Evolutionary conservation across 2,888 invertebrate genomes (phyloP), one percentile per base, ranked within the genome.

Genomic region (Zonitis immaculata): DNA sequence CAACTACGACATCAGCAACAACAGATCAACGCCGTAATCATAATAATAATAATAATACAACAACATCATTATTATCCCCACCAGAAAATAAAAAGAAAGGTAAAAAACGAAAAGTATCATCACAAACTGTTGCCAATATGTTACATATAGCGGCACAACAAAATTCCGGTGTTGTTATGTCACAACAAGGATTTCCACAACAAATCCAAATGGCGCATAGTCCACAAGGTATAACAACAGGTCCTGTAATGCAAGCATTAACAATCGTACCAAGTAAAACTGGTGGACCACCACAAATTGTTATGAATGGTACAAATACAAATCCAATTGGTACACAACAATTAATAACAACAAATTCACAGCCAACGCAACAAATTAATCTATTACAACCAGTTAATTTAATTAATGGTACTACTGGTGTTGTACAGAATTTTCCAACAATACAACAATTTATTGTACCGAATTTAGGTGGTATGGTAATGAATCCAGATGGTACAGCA

Each of bases 391-490:
- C 91, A 0, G 88, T 91, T 27, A 91, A 91, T 76, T 76, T 91
- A 58, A 81, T 90, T 54, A 89, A 89, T 50, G 83, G 85, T 45
- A 78, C 84, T 0, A 81, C 84, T 28, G 82, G 84, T 4, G 83
- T 87, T 53, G 84, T 88, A 60, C 85, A 87, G 46, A 88, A 88
- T 69, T 87, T 88, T 70, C 88, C 88, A 0, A 84, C 87, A 0
- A 87, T 88, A 63, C 91, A 91, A 70, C 91, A 91, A 68, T 86
- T 91, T 64, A 85, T 91, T 48, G 86, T 91, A 51, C 91, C 91
- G 9, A 89, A 91, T 61, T 76, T 89, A 2, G 74, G 88, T 11
- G 88, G 91, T 1, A 86, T 91, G 85, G 87, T 92, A 1, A 88
- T 91, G 88, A 86, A 88, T 8, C 85, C 89, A 0, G 88, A 88